Percentiles rank a stretch among this genome's conserved stretches.
Evolutionary conservation across 2,113 vertebrate genomes (phyloP).

Genomic region (Ceyx cyanopectus): DNA sequence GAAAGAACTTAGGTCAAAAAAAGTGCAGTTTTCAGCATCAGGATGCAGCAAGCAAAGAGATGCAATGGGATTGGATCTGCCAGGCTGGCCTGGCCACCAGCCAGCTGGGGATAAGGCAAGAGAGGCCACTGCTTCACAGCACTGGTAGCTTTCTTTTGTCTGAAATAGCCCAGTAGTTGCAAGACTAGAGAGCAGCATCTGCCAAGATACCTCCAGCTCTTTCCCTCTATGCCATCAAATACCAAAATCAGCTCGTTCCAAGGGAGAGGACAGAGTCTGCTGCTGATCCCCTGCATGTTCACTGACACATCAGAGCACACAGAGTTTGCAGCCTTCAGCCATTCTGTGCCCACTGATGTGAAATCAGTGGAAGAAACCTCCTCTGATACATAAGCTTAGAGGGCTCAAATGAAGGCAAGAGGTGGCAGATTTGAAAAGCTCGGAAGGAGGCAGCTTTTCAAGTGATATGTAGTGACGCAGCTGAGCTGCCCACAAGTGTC

Average conservation of each 20-base stretch:
- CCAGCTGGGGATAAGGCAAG: neutral
- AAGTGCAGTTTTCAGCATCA: neutral
- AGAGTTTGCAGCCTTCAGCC: neutral
- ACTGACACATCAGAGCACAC: neutral
- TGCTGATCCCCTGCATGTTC: neutral
- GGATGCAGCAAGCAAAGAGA: neutral
- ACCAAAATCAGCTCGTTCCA: neutral
- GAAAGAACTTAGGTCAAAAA: neutral
- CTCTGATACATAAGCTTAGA: neutral
- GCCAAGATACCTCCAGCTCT: neutral
- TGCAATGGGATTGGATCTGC: neutral
- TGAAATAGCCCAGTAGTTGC: neutral
- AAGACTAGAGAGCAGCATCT: neutral
- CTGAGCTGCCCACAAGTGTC: neutral
- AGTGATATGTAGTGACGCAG: neutral
- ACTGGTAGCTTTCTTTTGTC: neutral
- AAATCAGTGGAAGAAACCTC: neutral
- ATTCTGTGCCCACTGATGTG: neutral
- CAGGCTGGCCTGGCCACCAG: neutral
- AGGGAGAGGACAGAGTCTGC: neutral
- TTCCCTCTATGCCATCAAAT: neutral
- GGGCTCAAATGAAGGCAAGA: neutral
- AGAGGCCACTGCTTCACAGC: neutral
- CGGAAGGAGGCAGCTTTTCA: neutral
- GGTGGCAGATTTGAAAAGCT: neutral